phyloP scores from a whole-genome alignment of 2,113 vertebrate species.

The Hypanus sabinus region DNA sequence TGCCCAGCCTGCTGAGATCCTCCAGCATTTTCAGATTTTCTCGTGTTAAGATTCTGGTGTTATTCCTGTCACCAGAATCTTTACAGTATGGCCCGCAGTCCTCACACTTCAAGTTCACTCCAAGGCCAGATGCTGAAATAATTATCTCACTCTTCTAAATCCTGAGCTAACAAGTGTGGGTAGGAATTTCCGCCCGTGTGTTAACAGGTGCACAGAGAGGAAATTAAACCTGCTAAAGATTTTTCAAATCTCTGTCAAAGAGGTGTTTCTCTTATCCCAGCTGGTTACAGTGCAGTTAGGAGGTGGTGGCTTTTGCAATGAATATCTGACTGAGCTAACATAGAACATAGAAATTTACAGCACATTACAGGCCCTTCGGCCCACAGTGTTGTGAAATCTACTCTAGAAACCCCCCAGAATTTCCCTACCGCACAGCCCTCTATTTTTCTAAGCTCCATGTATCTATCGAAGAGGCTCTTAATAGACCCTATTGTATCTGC shows the following conservation, averaged over 20 bases:
- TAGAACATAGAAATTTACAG: too few relatives aligned
- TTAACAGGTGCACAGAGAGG: background rate
- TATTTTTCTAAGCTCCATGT: too few relatives aligned
- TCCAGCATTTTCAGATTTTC: too few relatives aligned
- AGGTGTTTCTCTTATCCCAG: background rate
- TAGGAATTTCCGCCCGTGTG: background rate
- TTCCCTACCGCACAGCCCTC: too few relatives aligned
- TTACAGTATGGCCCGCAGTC: background rate
- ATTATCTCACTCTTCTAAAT: background rate
- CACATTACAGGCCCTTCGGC: too few relatives aligned
- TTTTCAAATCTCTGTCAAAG: background rate
- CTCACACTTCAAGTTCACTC: background rate
- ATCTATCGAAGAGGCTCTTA: too few relatives aligned
- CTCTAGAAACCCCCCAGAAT: too few relatives aligned
- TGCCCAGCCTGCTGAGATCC: too few relatives aligned
- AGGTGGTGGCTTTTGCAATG: background rate
- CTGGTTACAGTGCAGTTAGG: background rate
- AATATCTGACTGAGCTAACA: background rate
- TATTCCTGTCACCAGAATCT: background rate
- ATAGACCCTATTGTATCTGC: too few relatives aligned
- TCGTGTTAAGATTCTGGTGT: too few relatives aligned
- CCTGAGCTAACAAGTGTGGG: background rate
- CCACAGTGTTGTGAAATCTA: too few relatives aligned
- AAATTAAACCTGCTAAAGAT: background rate
- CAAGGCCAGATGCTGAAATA: background rate